Evolutionary conservation across 2,888 invertebrate species (phyloP), one percentile per base, ranked within the genome.

Genomic region (Torymus texanus): DNA sequence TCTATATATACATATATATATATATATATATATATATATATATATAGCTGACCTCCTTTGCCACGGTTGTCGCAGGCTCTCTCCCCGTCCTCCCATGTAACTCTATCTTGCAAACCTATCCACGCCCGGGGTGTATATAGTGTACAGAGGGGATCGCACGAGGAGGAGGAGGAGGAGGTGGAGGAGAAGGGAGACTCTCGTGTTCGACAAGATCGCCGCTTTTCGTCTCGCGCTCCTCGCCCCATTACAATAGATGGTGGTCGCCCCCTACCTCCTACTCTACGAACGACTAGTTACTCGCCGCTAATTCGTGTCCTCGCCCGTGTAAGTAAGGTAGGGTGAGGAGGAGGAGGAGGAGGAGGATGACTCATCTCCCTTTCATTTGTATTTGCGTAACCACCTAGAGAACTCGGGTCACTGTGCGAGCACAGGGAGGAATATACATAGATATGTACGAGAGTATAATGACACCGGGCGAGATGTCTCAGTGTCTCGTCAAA

Each of bases 131-230:
- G 58, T 4, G 11, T 21, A 55, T 56, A n/a, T 16, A 51, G 67
- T 18, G 63, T 24, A 58, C 24, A 21, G 61, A 10, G 58, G 55
- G 61, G 10, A 14, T 41, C 41, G 14, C 24, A 5, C 3, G 18
- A 3, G 10, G 10, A 16, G 13, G 14, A 53, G 63, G n/a, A 63
- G 41, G 65, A 63, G n/a, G n/a, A n/a, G n/a, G n/a, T n/a, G n/a
- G n/a, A n/a, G n/a, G n/a, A n/a, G n/a, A n/a, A n/a, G 50, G 58
- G 21, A 56, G 62, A 61, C 59, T 63, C 74, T 75, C 78, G 59
- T 81, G 81, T 81, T 81, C 67, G 73, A 81, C 81, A 79, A 81
- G 81, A 76, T 81, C 76, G 74, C 70, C 78, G 80, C 66, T 74
- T 78, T 78, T 75, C 77, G 77, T 68, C 73, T 72, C 70, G 56